Evolutionary conservation across 2,797 vertebrate genomes (phyloP).

Genomic region (Leptoclinus maculatus): DNA sequence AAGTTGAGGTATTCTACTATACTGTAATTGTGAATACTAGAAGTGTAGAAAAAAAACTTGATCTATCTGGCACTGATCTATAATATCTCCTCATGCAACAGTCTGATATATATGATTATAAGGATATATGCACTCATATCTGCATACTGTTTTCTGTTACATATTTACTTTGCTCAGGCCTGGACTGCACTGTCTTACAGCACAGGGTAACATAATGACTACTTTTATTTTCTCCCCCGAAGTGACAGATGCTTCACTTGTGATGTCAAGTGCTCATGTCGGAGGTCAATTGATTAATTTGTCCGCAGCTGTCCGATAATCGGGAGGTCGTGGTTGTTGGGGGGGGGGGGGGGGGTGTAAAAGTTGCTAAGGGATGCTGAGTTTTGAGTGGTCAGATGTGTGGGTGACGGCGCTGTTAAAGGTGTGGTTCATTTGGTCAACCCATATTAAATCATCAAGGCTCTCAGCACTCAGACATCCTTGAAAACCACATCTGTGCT

Average conservation of each 20-base stretch:
- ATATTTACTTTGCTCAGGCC: slow-evolving; percentile 50
- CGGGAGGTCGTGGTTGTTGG: slow-evolving; percentile 26
- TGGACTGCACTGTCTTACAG: slow-evolving; percentile 34
- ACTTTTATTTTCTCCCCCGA: not conserved
- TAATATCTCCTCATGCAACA: slow-evolving; percentile 34
- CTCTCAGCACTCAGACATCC: slow-evolving; percentile 78
- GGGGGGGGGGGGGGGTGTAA: slow-evolving; percentile 3
- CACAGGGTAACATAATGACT: slow-evolving; percentile 61
- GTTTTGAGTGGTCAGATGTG: slow-evolving; percentile 64
- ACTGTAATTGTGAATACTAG: slow-evolving; percentile 18
- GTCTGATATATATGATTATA: slow-evolving; percentile 17
- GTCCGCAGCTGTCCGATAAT: slow-evolving; percentile 70
- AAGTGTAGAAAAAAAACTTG: slow-evolving; percentile 23
- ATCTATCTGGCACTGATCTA: slow-evolving; percentile 24
- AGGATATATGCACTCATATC: slow-evolving; percentile 40
- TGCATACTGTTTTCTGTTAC: slow-evolving; percentile 27
- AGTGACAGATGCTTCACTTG: slow-evolving; percentile 76
- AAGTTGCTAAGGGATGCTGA: slow-evolving; percentile 36
- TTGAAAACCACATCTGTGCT: slow-evolving; percentile 78
- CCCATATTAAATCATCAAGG: slow-evolving; percentile 81
- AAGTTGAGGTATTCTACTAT: not conserved
- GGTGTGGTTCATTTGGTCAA: slow-evolving; percentile 83
- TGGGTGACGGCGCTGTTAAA: slow-evolving; percentile 56
- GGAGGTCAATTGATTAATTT: slow-evolving; percentile 80
- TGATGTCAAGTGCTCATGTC: slow-evolving; percentile 71